A percentile compares a stretch with the other conserved stretches of the same genome.
These are phyloP conservation scores for Ceyx cyanopectus DNA, from an alignment of 2,113 vertebrate genomes.

Conservation along the genomic window DNA sequence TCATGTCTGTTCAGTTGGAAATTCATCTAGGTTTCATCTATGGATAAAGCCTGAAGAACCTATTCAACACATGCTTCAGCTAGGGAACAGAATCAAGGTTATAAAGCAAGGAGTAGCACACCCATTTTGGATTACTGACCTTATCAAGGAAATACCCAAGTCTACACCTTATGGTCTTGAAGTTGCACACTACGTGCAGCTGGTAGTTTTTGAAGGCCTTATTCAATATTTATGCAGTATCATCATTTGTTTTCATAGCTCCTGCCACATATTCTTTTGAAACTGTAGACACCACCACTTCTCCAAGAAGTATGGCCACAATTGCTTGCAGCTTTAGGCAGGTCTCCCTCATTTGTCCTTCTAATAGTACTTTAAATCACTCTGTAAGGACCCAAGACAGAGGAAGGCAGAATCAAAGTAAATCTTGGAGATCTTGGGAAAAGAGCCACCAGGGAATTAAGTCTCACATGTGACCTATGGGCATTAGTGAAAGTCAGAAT, in stretches of 20 bases:
- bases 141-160: neutral
- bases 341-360: neutral
- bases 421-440: neutral
- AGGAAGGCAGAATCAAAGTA: neutral
- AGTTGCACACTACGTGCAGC: neutral
- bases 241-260: neutral
- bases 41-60: neutral
- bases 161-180: neutral
- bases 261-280: neutral
- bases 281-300: accelerated
- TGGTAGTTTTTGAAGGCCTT: neutral
- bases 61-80: neutral
- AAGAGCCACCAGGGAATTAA: neutral
- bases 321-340: neutral
- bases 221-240: neutral
- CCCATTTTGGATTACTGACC: neutral
- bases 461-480: neutral
- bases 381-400: neutral
- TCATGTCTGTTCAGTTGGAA: neutral
- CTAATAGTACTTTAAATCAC: neutral
- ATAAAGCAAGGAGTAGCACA: neutral
- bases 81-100: neutral
- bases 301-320: neutral
- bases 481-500: neutral
- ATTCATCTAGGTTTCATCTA: neutral